phyloP scores from a whole-genome alignment of 2,797 vertebrate genomes.

The Uromys caudimaculatus region DNA sequence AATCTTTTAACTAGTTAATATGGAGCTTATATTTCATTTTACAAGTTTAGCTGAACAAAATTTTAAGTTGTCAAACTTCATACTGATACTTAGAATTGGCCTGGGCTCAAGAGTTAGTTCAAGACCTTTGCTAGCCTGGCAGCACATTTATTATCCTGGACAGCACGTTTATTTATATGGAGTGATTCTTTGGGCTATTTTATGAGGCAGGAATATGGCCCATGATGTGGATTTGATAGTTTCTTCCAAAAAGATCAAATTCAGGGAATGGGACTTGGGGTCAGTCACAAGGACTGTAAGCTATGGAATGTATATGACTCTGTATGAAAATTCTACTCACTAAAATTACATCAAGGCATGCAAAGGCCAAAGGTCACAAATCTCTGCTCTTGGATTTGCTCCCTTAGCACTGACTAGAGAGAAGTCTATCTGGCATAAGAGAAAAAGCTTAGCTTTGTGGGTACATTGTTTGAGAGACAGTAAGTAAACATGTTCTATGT shows the following conservation, averaged over 20 bases:
- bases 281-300: background rate
- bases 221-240: background rate
- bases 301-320: background rate
- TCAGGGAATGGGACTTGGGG: background rate
- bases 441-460: background rate
- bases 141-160: background rate
- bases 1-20: background rate
- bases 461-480: background rate
- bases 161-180: background rate
- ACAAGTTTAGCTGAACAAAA: conserved; percentile 5
- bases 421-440: background rate
- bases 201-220: conserved; percentile 13
- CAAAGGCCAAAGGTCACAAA: background rate
- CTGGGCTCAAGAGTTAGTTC: background rate
- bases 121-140: background rate
- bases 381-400: background rate
- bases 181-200: background rate
- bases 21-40: conserved; percentile 25
- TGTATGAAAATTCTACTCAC: background rate
- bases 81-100: background rate
- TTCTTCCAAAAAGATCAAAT: background rate
- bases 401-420: background rate
- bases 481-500: background rate
- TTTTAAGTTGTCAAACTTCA: conserved; percentile 5
- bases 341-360: background rate